Base-by-base conservation (phyloP, 2,113 vertebrate species). In the Callionymus lyra region DNA sequence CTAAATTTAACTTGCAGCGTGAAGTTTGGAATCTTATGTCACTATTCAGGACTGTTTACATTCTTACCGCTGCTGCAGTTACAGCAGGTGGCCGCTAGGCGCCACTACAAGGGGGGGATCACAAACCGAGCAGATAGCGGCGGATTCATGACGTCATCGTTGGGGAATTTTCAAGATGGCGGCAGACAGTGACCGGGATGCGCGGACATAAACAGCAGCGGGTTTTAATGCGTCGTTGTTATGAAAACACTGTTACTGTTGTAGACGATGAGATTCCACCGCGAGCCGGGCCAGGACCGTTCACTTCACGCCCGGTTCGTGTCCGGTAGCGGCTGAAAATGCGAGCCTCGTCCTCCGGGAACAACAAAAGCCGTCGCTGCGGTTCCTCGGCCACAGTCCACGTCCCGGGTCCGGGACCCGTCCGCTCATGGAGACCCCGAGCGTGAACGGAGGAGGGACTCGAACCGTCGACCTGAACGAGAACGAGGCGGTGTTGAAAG, bases 151-250 rank as follows among this genome's bases (percentile, higher is more conserved):
- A 83, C 82, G 80, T 82, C 76, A 80, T 37, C 44, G 50, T 51
- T 69, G 45, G 61, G 64, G 40, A 69, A 73, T 76, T 80, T 80
- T 79, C 74, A 86, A 85, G 68, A 86, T 86, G 84, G 84, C 82
- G 70, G 47, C 43, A 59, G 56, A 41, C 56, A 18, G 65, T 56
- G 34, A 27, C 47, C 50, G 60, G 53, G 47, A 49, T 49, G 33
- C 74, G n/a, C n/a, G n/a, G n/a, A n/a, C n/a, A n/a, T n/a, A n/a
- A n/a, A n/a, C n/a, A n/a, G n/a, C n/a, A n/a, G n/a, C n/a, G n/a
- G n/a, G n/a, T n/a, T n/a, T n/a, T n/a, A n/a, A n/a, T n/a, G n/a
- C n/a, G n/a, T n/a, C n/a, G n/a, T n/a, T n/a, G n/a, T n/a, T n/a
- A n/a, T n/a, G n/a, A n/a, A n/a, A n/a, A n/a, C n/a, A n/a, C n/a